Percentiles rank a stretch among this genome's conserved stretches.
These are phyloP conservation scores for Clupea harengus DNA, from an alignment of 2,113 vertebrate species.

Conservation along the genomic window DNA sequence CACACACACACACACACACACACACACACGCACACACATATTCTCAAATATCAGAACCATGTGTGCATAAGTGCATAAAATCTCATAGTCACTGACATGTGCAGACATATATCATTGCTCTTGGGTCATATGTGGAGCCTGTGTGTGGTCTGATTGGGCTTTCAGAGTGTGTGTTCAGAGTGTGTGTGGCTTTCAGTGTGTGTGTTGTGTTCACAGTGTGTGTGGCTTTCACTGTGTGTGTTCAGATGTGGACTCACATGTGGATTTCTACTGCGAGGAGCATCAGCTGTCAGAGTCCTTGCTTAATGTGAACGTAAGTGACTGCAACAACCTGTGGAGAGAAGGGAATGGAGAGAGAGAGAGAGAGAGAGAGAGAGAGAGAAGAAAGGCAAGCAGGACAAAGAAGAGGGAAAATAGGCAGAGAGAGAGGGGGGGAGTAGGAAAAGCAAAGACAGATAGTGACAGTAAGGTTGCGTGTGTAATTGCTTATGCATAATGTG, in stretches of 20 bases:
- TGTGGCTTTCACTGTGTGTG: not conserved
- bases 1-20: no score
- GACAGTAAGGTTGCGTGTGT: not conserved
- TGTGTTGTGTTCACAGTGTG: not conserved
- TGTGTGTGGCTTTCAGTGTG: not conserved
- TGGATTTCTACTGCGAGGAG: not conserved
- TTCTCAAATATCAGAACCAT: no score
- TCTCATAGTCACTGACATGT: no score
- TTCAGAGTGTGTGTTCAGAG: no score
- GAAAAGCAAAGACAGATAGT: not conserved
- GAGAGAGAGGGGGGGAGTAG: not conserved
- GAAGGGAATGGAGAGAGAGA: not conserved
- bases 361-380: not conserved
- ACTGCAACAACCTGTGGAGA: constrained; percentile 7
- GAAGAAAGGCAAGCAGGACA: not conserved
- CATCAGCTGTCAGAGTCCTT: not conserved
- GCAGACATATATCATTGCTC: no score
- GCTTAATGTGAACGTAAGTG: not conserved
- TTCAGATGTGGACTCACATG: not conserved
- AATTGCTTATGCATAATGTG: not conserved
- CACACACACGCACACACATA: no score
- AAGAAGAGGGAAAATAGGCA: not conserved
- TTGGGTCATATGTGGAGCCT: no score
- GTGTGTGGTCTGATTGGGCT: no score
- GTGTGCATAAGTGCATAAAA: no score